Base-by-base conservation (phyloP, 2,888 invertebrate genomes). In the Hydrotaea cyrtoneurina region DNA sequence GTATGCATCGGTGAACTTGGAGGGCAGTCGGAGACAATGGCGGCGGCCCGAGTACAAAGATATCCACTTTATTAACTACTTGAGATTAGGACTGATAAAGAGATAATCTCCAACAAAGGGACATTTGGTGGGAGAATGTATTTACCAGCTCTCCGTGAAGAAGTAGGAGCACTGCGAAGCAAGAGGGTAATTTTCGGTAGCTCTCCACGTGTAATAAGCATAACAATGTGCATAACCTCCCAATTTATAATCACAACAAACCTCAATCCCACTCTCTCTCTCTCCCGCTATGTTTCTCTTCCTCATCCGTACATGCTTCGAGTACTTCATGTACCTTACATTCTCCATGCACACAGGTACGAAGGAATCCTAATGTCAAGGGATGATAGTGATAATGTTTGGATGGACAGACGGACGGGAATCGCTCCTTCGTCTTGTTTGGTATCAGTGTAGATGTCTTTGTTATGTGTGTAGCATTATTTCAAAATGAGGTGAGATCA, bases 61-160 rank as follows among this genome's bases (percentile, higher is more conserved):
- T 88, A 88, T 89, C 90, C 91, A 91, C 91, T 91, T 90, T 91
- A 91, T 91, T 90, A 91, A 91, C 90, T 91, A 91, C 91, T 91
- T 91, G 91, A 91, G 90, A 91, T 91, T 91, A 91, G 87, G 88
- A 86, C 91, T 90, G 90, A 91, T 91, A 91, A 91, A 89, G 88
- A 90, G 91, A 90, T 91, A 91, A 91, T 91, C 90, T 71, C 21
- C 53, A 57, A 72, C 80, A 80, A 74, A 66, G 66, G 39, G 39
- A 13, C 66, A 43, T 23, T 59, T 19, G 64, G 46, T 55, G 21
- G 36, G 26, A n/a, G n/a, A 50, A 53, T 5, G 55, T 31, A 72
- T 19, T 7, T 10, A n/a, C 57, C 74, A 71, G 59, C 50, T 75
- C 62, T 75, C 17, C 31, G 55, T 19, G 39, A 39, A 39, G 39